A percentile compares a stretch with the other conserved stretches of the same genome.
Evolutionary conservation across 2,888 invertebrate genomes (phyloP).

Genomic region (Chalcosyrphus nemorum): DNA sequence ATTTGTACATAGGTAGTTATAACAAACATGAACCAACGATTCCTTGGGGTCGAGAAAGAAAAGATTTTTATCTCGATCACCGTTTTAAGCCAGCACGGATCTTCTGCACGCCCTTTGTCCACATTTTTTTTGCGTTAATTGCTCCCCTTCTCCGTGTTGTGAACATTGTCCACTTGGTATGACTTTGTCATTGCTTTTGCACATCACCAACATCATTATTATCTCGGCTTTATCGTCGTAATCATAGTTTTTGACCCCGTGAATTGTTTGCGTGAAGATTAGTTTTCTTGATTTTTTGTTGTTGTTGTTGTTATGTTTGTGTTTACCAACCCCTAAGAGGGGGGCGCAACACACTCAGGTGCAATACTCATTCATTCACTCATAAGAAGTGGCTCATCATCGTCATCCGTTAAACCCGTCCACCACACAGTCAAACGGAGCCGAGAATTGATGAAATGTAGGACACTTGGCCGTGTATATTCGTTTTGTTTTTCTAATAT

Average conservation of each 20-base stretch:
- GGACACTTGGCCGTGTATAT: conserved; percentile 41
- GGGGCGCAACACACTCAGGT: conserved; percentile 9
- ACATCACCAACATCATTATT: neutral
- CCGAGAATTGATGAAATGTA: conserved; percentile 46
- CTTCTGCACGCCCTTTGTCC: neutral
- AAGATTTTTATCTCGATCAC: conserved; percentile 31
- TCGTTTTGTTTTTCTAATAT: neutral
- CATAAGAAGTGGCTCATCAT: conserved; percentile 11
- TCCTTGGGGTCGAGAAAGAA: conserved; percentile 30
- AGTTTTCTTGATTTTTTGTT: conserved; percentile 39
- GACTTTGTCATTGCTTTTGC: conserved; percentile 6
- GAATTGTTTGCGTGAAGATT: conserved; percentile 63
- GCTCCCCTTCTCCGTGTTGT: conserved; percentile 1
- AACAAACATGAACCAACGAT: neutral
- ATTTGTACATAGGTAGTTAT: too few relatives aligned
- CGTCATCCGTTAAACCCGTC: conserved; percentile 1
- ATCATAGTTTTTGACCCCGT: conserved; percentile 42
- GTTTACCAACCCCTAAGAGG: conserved; percentile 42
- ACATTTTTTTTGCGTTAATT: conserved; percentile 16
- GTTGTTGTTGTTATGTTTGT: conserved; percentile 13
- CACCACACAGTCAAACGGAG: conserved; percentile 34
- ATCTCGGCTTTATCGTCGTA: too few relatives aligned
- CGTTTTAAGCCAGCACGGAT: neutral
- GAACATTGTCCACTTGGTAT: conserved; percentile 13
- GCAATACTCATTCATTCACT: conserved; percentile 13